Evolutionary conservation across 2,888 invertebrate genomes (phyloP).

Genomic region (Lepeophtheirus nordmannii): DNA sequence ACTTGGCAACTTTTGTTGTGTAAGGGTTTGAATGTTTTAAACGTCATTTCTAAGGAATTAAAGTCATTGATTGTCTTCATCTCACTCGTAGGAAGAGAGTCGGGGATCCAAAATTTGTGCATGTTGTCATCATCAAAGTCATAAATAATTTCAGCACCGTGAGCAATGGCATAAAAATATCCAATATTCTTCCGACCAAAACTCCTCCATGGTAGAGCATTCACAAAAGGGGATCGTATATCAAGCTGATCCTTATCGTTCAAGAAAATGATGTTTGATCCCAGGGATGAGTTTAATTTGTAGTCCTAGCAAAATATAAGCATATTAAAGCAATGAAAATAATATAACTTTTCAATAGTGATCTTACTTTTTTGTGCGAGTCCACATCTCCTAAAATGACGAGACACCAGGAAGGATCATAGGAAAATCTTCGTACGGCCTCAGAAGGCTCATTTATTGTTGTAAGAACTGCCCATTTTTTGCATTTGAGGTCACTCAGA

Average conservation of each 20-base stretch:
- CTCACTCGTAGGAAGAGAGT: not conserved
- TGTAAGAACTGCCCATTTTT: conserved; percentile 4
- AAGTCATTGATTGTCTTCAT: conserved; percentile 1
- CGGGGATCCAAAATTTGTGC: conserved; percentile 15
- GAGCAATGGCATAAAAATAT: conserved; percentile 19
- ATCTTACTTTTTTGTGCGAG: not conserved
- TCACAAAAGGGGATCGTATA: not conserved
- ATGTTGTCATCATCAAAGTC: conserved; percentile 23
- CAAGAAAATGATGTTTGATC: conserved; percentile 12
- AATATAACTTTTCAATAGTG: not conserved
- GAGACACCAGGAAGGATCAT: conserved; percentile 5
- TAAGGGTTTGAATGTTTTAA: not conserved
- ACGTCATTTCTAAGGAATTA: not conserved
- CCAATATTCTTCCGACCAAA: conserved; percentile 23
- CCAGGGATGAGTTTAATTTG: not conserved
- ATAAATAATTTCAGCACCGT: conserved; percentile 18
- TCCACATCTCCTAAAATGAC: conserved; percentile 8
- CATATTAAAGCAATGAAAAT: not conserved
- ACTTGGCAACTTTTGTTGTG: not conserved
- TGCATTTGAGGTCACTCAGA: not conserved
- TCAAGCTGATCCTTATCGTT: not conserved
- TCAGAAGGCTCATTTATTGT: conserved; percentile 7
- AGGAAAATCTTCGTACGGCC: not conserved
- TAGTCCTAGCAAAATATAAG: not conserved
- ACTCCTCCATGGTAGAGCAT: conserved; percentile 10